phyloP scores from a whole-genome alignment of 1,140 invertebrate species.

The Bradynema listronoti region DNA sequence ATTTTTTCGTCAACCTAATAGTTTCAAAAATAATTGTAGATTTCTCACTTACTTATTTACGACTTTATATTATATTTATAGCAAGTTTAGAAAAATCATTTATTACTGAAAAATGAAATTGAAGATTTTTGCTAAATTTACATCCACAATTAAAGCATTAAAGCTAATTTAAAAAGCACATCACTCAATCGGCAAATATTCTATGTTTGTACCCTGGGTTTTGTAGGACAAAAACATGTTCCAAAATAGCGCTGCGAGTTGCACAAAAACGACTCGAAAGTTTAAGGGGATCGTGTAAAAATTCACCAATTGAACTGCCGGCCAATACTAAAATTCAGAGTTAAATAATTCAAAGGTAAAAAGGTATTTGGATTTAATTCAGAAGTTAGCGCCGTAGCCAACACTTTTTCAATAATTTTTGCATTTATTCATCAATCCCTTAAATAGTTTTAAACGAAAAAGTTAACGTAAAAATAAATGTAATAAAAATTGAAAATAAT shows the following conservation, averaged over 20 bases:
- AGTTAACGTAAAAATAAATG: no score
- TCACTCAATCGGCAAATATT: background rate
- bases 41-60: no score
- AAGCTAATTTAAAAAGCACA: background rate
- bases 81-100: background rate
- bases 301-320: constrained; percentile 24
- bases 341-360: no score
- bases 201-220: constrained; percentile 9
- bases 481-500: no score
- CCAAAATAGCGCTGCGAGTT: constrained; percentile 24
- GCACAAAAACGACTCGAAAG: constrained; percentile 30
- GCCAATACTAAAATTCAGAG: constrained; percentile 27
- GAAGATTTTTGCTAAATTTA: background rate
- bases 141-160: background rate
- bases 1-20: no score
- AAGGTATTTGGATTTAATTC: no score
- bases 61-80: background rate
- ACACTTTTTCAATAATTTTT: constrained; percentile 2
- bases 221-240: constrained; percentile 23
- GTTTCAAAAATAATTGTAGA: no score
- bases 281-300: constrained; percentile 23
- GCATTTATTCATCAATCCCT: background rate
- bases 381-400: background rate
- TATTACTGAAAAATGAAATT: background rate
- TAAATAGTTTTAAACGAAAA: background rate